Conservation (phyloP, 1,140 invertebrate genomes). For the Cydia fagiglandana region DNA sequence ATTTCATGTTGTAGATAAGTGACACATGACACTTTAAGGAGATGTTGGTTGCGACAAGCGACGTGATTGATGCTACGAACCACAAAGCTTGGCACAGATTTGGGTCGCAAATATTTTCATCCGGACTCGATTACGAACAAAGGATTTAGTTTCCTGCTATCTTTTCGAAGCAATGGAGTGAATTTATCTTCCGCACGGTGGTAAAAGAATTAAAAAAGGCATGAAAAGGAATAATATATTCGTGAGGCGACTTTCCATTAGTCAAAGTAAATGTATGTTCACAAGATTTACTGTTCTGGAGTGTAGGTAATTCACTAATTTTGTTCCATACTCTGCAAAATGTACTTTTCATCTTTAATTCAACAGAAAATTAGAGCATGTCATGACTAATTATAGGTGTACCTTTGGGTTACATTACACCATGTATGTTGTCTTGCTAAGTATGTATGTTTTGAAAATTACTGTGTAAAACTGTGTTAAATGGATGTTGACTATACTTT, state of each 20-base stretch:
- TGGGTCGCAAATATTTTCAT: slow-evolving; percentile 26
- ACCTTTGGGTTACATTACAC: no score
- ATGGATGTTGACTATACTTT: no score
- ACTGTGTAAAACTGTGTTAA: no score
- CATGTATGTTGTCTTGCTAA: no score
- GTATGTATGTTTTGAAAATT: no score
- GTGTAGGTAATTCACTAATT: neutral
- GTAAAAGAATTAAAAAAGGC: slow-evolving; percentile 3
- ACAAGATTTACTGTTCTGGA: neutral
- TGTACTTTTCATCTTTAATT: neutral
- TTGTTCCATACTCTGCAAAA: neutral
- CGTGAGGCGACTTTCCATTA: neutral
- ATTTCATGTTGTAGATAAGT: slow-evolving; percentile 26
- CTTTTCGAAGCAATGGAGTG: neutral
- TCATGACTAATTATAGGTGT: no score
- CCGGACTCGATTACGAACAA: slow-evolving; percentile 30
- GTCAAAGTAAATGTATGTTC: neutral
- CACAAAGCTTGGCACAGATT: slow-evolving; percentile 16
- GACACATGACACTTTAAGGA: slow-evolving; percentile 27
- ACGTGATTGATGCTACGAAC: slow-evolving; percentile 19
- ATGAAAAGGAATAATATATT: slow-evolving; percentile 6
- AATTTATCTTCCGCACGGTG: neutral
- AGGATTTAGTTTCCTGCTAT: slow-evolving; percentile 28
- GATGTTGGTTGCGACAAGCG: slow-evolving; percentile 20
- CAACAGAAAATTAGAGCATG: neutral